Evolutionary conservation across 2,888 invertebrate species (phyloP).

Genomic region (Hybos culiciformis): DNA sequence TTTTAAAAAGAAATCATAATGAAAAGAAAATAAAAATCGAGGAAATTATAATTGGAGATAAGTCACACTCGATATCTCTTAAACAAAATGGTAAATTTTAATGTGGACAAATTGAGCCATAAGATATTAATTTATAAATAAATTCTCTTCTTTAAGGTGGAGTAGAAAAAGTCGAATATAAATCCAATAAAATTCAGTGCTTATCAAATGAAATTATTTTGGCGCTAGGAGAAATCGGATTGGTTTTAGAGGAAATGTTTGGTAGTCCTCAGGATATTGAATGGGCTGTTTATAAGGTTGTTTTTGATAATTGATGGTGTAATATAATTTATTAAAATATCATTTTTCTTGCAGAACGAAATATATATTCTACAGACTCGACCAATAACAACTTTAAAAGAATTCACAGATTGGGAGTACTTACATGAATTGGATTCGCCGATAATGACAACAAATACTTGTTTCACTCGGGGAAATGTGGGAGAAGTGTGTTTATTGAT

Average conservation of each 20-base stretch:
- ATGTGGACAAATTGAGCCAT: not conserved
- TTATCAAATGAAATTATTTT: conserved; percentile 42
- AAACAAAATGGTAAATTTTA: conserved; percentile 24
- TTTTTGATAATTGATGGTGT: conserved; percentile 2
- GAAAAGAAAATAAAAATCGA: conserved; percentile 36
- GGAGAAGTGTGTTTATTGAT: conserved; percentile 42
- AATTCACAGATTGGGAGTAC: conserved; percentile 65
- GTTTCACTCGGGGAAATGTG: conserved; percentile 56
- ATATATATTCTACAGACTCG: conserved; percentile 61
- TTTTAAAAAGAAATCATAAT: conserved; percentile 39
- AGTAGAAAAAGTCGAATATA: not conserved
- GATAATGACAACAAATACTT: conserved; percentile 48
- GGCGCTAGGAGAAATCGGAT: conserved; percentile 42
- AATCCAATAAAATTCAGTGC: conserved; percentile 26
- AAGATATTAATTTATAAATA: conserved; percentile 26
- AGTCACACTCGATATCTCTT: conserved; percentile 40
- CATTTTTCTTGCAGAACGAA: conserved; percentile 33
- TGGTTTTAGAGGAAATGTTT: conserved; percentile 50
- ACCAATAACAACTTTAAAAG: conserved; percentile 57
- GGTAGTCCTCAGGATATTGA: conserved; percentile 64
- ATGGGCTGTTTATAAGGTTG: conserved; percentile 55
- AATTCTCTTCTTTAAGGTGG: not conserved
- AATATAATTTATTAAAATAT: conserved; percentile 4
- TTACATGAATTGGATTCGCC: conserved; percentile 63
- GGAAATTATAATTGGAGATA: conserved; percentile 39